phyloP scores from a whole-genome alignment of 2,113 vertebrate genomes.

The Trachemys scripta region DNA sequence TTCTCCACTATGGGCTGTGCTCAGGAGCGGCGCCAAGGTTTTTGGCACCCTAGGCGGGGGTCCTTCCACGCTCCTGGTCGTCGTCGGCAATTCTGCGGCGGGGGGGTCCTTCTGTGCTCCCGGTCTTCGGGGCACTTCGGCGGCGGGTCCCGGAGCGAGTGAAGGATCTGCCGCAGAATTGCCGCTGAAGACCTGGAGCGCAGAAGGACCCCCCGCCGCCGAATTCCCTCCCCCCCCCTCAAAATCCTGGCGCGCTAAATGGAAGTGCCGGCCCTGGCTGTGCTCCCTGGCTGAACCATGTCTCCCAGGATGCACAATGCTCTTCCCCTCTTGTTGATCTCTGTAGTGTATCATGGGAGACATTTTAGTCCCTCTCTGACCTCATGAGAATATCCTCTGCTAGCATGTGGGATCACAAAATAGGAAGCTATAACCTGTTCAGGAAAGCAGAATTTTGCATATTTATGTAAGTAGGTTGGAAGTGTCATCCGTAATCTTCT shows the following conservation, averaged over 20 bases:
- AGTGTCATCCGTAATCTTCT: not conserved
- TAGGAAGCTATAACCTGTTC: not conserved
- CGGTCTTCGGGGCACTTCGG: too few species aligned
- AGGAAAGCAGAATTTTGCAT: not conserved
- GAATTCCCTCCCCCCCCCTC: too few species aligned
- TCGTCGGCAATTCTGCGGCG: too few species aligned
- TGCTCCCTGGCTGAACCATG: not conserved
- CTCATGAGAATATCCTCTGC: not conserved
- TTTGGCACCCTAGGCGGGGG: too few species aligned
- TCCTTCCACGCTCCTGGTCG: too few species aligned
- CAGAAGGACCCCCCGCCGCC: too few species aligned
- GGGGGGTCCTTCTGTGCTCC: too few species aligned
- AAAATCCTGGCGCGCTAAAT: too few species aligned
- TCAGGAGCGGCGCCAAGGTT: too few species aligned
- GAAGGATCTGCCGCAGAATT: too few species aligned
- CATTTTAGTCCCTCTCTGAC: not conserved
- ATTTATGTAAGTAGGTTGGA: not conserved
- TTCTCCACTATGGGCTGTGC: not conserved
- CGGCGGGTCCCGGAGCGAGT: too few species aligned
- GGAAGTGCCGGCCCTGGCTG: not conserved
- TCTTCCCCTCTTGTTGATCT: not conserved
- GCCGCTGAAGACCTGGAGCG: too few species aligned
- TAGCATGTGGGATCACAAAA: not conserved
- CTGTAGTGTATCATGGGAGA: not conserved
- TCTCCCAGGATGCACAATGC: not conserved